Percentiles rank a stretch among this genome's conserved stretches.
Conservation (phyloP, 2,888 invertebrate genomes). For the Trachelus tabidus region DNA sequence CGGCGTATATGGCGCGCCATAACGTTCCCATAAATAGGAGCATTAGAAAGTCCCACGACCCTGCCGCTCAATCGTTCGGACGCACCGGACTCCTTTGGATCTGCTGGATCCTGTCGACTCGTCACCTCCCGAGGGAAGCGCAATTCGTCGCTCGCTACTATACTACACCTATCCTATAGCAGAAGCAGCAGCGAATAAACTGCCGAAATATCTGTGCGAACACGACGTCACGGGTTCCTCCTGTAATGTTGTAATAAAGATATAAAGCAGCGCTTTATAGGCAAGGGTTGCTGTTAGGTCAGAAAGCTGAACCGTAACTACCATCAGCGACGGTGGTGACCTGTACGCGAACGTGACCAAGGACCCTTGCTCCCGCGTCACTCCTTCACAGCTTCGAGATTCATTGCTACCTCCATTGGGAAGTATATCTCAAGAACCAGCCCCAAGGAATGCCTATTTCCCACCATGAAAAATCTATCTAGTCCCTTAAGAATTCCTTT, state of each 20-base stretch:
- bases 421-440: too few species aligned
- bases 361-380: too few species aligned
- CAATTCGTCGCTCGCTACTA: too few species aligned
- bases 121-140: too few species aligned
- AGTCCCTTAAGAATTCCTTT: too few species aligned
- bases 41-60: conserved; percentile 25
- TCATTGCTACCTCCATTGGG: too few species aligned
- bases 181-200: conserved; percentile 28
- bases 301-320: conserved; percentile 28
- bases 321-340: not conserved
- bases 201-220: conserved; percentile 37
- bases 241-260: conserved; percentile 43
- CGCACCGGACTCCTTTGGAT: conserved; percentile 12
- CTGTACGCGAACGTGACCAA: too few species aligned
- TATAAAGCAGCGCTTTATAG: conserved; percentile 42
- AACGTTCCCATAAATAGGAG: conserved; percentile 14
- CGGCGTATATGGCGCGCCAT: not conserved
- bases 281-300: conserved; percentile 30
- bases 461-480: too few species aligned
- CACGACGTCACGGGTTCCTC: conserved; percentile 26
- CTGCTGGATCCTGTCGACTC: conserved; percentile 1
- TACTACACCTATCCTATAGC: too few species aligned
- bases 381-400: too few species aligned
- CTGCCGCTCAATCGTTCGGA: conserved; percentile 26
- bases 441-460: too few species aligned